Evolutionary conservation across 2,797 vertebrate genomes (phyloP).

Genomic region (Acipenser oxyrinchus): DNA sequence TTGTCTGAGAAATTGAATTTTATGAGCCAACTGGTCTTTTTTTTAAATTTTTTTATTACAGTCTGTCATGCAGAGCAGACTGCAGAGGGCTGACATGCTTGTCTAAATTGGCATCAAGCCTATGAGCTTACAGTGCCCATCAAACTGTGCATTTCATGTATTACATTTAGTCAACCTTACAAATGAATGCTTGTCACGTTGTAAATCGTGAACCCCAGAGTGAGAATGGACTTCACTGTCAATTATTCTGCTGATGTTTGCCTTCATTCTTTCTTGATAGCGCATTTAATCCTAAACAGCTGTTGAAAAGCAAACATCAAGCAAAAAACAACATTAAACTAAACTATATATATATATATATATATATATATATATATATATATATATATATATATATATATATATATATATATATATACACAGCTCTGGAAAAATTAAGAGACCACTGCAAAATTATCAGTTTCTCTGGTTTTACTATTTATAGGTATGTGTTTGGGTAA

Average conservation of each 20-base stretch:
- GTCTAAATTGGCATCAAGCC: slow-evolving; percentile 64
- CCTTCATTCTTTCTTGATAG: slow-evolving; percentile 65
- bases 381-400: no score
- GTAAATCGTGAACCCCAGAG: slow-evolving; percentile 40
- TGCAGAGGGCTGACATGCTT: slow-evolving; percentile 43
- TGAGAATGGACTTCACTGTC: slow-evolving; percentile 59
- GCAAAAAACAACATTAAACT: slow-evolving; percentile 52
- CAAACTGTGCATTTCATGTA: slow-evolving; percentile 32
- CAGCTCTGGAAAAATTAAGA: no score
- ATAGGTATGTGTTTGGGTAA: no score
- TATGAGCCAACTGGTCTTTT: slow-evolving; percentile 28
- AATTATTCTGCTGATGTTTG: slow-evolving; percentile 69
- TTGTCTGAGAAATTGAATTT: slow-evolving; percentile 24
- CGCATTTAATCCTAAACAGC: slow-evolving; percentile 58
- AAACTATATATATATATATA: neutral
- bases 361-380: no score
- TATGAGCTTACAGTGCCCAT: slow-evolving; percentile 57
- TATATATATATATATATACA: no score
- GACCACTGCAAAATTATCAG: no score
- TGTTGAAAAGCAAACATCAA: slow-evolving; percentile 44
- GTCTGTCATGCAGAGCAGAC: slow-evolving; percentile 34
- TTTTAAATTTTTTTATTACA: slow-evolving; percentile 19
- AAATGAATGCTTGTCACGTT: slow-evolving; percentile 55
- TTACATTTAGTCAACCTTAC: slow-evolving; percentile 28
- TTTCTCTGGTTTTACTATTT: no score